A percentile compares a stretch with the other conserved stretches of the same genome.
Evolutionary conservation across 37 sponge, comb jelly and placozoan genomes (phyloP).

Genomic region (Trichoplax adhaerens): DNA sequence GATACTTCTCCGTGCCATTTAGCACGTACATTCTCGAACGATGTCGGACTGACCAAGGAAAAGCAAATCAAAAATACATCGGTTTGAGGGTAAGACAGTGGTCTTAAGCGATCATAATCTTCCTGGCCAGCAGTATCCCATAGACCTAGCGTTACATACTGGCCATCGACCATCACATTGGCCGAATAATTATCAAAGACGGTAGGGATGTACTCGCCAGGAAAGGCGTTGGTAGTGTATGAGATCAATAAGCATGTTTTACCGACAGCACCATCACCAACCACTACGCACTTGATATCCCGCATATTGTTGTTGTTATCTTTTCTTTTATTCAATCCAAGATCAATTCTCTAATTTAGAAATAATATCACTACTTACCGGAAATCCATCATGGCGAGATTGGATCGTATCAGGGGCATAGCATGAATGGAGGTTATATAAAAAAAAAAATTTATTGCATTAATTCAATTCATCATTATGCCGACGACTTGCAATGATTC

Average conservation of each 20-base stretch:
- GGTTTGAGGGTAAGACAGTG: slow-evolving; percentile 81
- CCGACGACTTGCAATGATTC: too few species aligned
- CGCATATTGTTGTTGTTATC: neutral
- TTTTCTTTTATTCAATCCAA: too few species aligned
- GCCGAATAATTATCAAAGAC: slow-evolving; percentile 56
- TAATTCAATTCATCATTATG: too few species aligned
- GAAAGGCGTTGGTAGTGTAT: slow-evolving; percentile 25
- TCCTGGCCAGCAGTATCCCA: slow-evolving; percentile 43
- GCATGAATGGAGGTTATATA: too few species aligned
- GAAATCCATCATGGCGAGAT: too few species aligned
- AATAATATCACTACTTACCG: too few species aligned
- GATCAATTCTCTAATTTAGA: too few species aligned
- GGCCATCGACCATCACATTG: slow-evolving; percentile 52
- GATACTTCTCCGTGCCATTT: slow-evolving; percentile 15
- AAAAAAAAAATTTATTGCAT: too few species aligned
- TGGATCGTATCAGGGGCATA: too few species aligned
- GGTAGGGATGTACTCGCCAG: slow-evolving; percentile 28
- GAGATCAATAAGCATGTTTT: slow-evolving; percentile 8
- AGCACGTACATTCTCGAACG: slow-evolving; percentile 33
- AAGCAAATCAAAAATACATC: slow-evolving; percentile 58
- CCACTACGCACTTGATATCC: slow-evolving; percentile 28
- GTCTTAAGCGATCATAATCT: slow-evolving; percentile 62
- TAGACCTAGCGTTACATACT: slow-evolving; percentile 38
- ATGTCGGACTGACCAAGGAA: slow-evolving; percentile 32
- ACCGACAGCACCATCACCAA: slow-evolving; percentile 34